Conservation (phyloP, 2,888 invertebrate species). For the Drosophila heteroneura region DNA sequence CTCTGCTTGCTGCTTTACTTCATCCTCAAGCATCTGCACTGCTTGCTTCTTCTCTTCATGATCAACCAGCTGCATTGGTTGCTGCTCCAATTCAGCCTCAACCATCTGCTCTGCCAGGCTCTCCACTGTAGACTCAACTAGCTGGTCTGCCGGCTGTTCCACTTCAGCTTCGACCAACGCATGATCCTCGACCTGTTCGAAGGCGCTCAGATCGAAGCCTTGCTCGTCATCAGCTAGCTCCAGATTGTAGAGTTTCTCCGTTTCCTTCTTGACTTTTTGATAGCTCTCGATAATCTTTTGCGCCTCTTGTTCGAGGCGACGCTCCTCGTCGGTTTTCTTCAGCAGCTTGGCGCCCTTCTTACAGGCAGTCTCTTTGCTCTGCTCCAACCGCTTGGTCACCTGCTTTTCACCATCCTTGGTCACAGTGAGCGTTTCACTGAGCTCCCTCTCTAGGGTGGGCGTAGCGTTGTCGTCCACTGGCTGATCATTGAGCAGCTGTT, state of each 20-base stretch:
- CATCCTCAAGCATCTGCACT: background rate
- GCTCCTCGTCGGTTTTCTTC: conserved; percentile 81
- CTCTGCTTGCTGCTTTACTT: background rate
- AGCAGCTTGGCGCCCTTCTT: conserved; percentile 81
- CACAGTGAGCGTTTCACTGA: conserved; percentile 73
- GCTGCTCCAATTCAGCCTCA: background rate
- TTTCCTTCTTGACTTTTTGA: conserved; percentile 82
- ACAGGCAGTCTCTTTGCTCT: conserved; percentile 59
- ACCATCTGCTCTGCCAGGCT: background rate
- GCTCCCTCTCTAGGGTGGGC: conserved; percentile 65
- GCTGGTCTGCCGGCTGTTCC: conserved; percentile 4
- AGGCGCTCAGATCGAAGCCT: conserved; percentile 77
- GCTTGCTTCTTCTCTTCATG: background rate
- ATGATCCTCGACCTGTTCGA: conserved; percentile 59
- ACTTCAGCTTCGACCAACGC: background rate
- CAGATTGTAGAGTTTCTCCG: conserved; percentile 75
- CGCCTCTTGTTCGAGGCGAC: conserved; percentile 79
- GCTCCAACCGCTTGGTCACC: conserved; percentile 73
- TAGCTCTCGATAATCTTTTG: conserved; percentile 82
- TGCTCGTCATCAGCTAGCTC: conserved; percentile 72
- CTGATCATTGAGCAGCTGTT: conserved; percentile 43
- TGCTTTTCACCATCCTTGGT: conserved; percentile 78
- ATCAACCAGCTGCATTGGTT: background rate
- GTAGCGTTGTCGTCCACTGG: conserved; percentile 29
- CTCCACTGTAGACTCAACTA: background rate